Percentiles rank a stretch among this genome's conserved stretches.
Conservation (phyloP, 2,888 invertebrate genomes). For the Microctonus hyperodae region DNA sequence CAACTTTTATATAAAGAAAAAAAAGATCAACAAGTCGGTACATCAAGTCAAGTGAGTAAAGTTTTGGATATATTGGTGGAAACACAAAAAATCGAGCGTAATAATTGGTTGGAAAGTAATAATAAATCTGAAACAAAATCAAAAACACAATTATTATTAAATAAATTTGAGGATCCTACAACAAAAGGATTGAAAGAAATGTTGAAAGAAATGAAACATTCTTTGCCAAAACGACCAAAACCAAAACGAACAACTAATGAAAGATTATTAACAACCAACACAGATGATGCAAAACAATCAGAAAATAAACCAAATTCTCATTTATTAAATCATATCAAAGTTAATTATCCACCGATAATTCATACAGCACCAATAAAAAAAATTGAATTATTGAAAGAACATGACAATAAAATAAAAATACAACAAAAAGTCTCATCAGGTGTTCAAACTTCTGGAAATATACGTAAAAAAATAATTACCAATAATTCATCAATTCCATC, state of each 20-base stretch:
- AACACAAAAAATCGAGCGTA: slow-evolving; percentile 46
- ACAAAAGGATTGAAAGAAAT: slow-evolving; percentile 69
- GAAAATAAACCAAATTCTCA: slow-evolving; percentile 8
- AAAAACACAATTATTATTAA: slow-evolving; percentile 35
- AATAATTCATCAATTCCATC: slow-evolving; percentile 21
- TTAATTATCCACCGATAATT: slow-evolving; percentile 36
- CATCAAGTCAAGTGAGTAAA: slow-evolving; percentile 50
- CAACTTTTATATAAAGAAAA: slow-evolving; percentile 16
- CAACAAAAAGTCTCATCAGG: slow-evolving; percentile 67
- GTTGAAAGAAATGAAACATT: slow-evolving; percentile 80
- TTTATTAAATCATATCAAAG: slow-evolving; percentile 26
- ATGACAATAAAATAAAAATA: slow-evolving; percentile 29
- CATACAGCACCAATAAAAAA: slow-evolving; percentile 29
- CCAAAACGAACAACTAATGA: slow-evolving; percentile 47
- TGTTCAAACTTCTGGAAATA: slow-evolving; percentile 67
- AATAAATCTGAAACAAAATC: slow-evolving; percentile 29
- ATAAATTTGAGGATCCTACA: slow-evolving; percentile 47
- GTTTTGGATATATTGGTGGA: slow-evolving; percentile 51
- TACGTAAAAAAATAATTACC: slow-evolving; percentile 59
- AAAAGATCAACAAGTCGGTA: slow-evolving; percentile 38
- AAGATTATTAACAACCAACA: slow-evolving; percentile 8
- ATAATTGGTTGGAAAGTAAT: slow-evolving; percentile 30
- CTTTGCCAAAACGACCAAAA: slow-evolving; percentile 71
- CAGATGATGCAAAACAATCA: neutral
- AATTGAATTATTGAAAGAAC: neutral